A percentile compares a stretch with the other conserved stretches of the same genome.
These are phyloP conservation scores for Wiebesia pumilae DNA, from an alignment of 1,140 invertebrate genomes.

Conservation along the genomic window DNA sequence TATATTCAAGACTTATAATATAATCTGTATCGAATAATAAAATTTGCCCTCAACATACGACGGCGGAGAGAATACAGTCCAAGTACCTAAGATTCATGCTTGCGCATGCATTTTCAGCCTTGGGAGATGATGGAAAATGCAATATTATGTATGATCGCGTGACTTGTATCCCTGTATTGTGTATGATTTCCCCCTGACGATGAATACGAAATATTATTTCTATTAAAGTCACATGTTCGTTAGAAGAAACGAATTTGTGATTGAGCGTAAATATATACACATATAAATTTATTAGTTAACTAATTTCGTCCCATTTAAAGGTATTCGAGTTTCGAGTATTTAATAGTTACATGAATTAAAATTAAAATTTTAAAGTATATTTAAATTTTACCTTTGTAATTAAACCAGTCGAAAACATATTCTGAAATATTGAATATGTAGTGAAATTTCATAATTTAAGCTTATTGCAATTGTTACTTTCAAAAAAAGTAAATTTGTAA, in stretches of 20 bases:
- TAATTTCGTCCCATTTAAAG: too few relatives aligned
- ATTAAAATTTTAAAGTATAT: too few relatives aligned
- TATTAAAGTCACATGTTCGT: neutral
- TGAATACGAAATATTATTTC: neutral
- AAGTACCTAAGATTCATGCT: neutral
- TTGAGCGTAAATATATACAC: too few relatives aligned
- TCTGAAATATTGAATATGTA: too few relatives aligned
- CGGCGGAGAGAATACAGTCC: neutral
- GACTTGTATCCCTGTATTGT: neutral
- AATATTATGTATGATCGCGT: neutral
- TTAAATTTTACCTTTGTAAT: too few relatives aligned
- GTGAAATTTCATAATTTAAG: too few relatives aligned
- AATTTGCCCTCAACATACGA: neutral
- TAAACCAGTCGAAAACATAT: too few relatives aligned
- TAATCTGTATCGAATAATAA: conserved; percentile 3
- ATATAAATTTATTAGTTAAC: too few relatives aligned
- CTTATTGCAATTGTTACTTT: too few relatives aligned
- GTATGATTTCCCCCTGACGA: neutral
- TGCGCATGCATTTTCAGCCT: conserved; percentile 10
- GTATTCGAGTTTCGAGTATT: too few relatives aligned
- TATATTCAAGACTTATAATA: neutral
- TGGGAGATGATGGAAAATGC: neutral
- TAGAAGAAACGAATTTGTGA: neutral
- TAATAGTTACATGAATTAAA: too few relatives aligned
- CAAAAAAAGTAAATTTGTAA: too few relatives aligned